A percentile compares a stretch with the other conserved stretches of the same genome.
Evolutionary conservation across 1,140 invertebrate species (phyloP).

Genomic region (Pemphigus obesinymphae): DNA sequence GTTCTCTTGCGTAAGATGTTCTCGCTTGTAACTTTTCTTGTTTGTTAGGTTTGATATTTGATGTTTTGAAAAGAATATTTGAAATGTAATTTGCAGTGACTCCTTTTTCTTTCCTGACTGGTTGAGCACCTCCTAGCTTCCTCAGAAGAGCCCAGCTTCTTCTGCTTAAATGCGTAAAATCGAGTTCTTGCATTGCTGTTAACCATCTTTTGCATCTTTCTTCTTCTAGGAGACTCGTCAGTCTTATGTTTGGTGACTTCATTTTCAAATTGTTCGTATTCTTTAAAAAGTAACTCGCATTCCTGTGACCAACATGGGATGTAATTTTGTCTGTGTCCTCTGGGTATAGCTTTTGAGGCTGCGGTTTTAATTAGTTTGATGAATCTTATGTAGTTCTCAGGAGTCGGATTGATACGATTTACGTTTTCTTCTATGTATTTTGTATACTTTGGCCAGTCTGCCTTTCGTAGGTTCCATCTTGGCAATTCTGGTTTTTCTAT

Average conservation of each 20-base stretch:
- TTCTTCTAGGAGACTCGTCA: background rate
- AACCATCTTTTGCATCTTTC: constrained; percentile 20
- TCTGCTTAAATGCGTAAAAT: constrained; percentile 10
- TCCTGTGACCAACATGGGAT: background rate
- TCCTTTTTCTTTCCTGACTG: background rate
- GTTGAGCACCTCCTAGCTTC: background rate
- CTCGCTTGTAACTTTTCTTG: too few species aligned
- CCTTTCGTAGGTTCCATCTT: too few species aligned
- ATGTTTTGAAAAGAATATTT: too few species aligned
- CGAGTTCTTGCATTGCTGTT: background rate
- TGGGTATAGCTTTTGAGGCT: too few species aligned
- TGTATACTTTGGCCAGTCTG: too few species aligned
- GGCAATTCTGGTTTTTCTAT: background rate
- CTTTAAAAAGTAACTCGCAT: background rate
- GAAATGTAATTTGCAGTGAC: background rate
- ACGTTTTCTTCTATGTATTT: background rate
- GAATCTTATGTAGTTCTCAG: too few species aligned
- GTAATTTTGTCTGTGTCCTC: background rate
- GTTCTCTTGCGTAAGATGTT: too few species aligned
- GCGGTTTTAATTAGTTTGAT: too few species aligned
- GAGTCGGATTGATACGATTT: background rate
- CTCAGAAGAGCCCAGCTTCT: background rate
- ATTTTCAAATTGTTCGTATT: background rate
- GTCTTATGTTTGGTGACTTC: background rate
- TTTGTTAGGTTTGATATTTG: too few species aligned